phyloP scores from a whole-genome alignment of 2,888 invertebrate genomes.

The Crossocerus cetratus region DNA sequence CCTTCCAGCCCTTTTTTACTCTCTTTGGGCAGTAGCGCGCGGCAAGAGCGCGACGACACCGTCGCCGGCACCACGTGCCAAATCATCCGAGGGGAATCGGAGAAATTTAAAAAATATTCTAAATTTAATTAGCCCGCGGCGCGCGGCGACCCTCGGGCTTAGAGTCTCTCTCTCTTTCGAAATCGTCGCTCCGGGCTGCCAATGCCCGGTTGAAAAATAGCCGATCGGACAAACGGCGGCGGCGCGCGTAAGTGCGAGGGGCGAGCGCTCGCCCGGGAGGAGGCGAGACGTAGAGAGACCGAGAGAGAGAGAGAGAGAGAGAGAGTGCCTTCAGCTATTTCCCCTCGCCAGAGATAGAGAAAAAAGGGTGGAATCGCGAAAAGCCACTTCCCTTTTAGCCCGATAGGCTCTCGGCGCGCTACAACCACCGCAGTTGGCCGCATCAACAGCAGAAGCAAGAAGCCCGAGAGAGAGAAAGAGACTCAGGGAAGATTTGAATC shows the following conservation, averaged over 20 bases:
- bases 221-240: conserved; percentile 55
- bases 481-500: too few relatives aligned
- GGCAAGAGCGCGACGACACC: conserved; percentile 28
- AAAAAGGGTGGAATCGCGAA: not conserved
- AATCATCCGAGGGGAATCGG: conserved; percentile 76
- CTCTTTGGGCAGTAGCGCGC: conserved; percentile 12
- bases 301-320: not conserved
- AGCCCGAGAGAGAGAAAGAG: too few relatives aligned
- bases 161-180: conserved; percentile 71
- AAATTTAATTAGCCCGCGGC: conserved; percentile 73
- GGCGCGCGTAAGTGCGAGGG: conserved; percentile 29
- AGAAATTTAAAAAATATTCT: conserved; percentile 77
- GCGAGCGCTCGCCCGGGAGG: conserved; percentile 36
- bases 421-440: too few relatives aligned
- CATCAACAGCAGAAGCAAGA: too few relatives aligned
- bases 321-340: not conserved
- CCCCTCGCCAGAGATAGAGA: not conserved
- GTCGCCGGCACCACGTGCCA: conserved; percentile 65
- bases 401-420: too few relatives aligned
- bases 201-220: conserved; percentile 74
- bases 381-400: conserved; percentile 1
- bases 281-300: too few relatives aligned
- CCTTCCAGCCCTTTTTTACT: conserved; percentile 14
- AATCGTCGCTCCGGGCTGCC: conserved; percentile 71
- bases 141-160: conserved; percentile 53